Percentiles rank a stretch among this genome's conserved stretches.
phyloP scores from a whole-genome alignment of 2,113 vertebrate species.

The Lophotis ruficrista region DNA sequence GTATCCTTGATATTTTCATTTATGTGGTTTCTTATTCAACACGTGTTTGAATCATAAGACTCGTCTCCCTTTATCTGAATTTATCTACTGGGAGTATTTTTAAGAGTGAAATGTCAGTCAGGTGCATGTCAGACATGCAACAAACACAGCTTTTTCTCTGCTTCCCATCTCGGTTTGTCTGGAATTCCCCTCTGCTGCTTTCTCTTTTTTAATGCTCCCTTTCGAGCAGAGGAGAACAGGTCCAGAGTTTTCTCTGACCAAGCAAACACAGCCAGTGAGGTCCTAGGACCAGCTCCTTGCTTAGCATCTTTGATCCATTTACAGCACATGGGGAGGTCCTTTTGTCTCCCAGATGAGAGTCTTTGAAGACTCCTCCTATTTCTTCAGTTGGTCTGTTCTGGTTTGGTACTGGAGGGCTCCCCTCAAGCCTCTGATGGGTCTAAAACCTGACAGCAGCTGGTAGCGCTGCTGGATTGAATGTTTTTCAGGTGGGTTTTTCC shows the following conservation, averaged over 20 bases:
- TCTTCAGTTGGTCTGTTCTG: not conserved
- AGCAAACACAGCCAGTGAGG: not conserved
- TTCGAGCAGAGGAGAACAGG: not conserved
- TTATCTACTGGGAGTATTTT: slow-evolving; percentile 55
- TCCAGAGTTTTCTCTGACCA: not conserved
- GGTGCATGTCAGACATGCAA: slow-evolving; percentile 39
- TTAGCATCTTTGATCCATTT: not conserved
- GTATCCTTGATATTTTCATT: slow-evolving; percentile 69
- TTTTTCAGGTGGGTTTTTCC: not conserved
- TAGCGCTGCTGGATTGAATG: not conserved
- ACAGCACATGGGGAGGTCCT: not conserved
- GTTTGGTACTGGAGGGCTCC: not conserved
- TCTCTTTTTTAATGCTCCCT: not conserved
- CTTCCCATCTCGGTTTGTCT: not conserved
- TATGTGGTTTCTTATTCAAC: slow-evolving; percentile 66
- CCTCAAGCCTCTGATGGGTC: not conserved
- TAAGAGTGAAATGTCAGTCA: slow-evolving; percentile 63
- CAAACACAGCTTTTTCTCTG: not conserved
- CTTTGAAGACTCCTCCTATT: not conserved
- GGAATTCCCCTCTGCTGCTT: slow-evolving; percentile 41
- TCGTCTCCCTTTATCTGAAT: slow-evolving; percentile 49
- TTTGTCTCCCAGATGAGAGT: not conserved
- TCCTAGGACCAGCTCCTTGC: not conserved
- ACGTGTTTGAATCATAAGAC: slow-evolving; percentile 62
- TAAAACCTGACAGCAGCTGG: not conserved